These are phyloP conservation scores for Drosophila trichaetosa DNA, from an alignment of 2,888 invertebrate species.

Conservation along the genomic window DNA sequence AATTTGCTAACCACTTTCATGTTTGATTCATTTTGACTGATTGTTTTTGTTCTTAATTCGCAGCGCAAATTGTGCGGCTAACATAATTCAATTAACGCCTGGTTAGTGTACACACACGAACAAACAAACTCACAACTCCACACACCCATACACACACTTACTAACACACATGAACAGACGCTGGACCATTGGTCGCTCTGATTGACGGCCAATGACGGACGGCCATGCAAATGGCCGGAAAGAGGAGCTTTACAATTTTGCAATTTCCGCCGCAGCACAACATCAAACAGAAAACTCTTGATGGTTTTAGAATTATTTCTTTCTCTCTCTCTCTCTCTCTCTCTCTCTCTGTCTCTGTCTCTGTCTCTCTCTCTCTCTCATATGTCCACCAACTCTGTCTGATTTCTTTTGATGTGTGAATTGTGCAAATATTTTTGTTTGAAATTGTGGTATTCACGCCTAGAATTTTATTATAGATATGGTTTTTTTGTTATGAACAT, in stretches of 20 bases:
- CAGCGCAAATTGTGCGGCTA: constrained; percentile 71
- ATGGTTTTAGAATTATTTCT: constrained; percentile 21
- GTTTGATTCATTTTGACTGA: constrained; percentile 24
- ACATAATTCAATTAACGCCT: constrained; percentile 78
- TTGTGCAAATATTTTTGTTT: constrained; percentile 62
- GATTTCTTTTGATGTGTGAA: constrained; percentile 59
- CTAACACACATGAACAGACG: constrained; percentile 7
- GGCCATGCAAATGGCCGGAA: constrained; percentile 68
- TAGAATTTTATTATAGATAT: constrained; percentile 24
- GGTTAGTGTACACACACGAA: constrained; percentile 43
- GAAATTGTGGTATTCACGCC: constrained; percentile 37
- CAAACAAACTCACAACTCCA: constrained; percentile 19
- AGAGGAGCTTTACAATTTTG: constrained; percentile 73
- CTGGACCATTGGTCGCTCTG: constrained; percentile 30
- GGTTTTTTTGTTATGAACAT: background rate
- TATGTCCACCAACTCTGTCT: constrained; percentile 4
- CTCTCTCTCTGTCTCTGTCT: constrained; percentile 1
- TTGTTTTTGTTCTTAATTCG: constrained; percentile 42
- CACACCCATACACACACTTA: constrained; percentile 16
- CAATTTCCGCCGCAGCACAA: constrained; percentile 73
- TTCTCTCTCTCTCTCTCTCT: constrained; percentile 4
- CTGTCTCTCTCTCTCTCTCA: background rate
- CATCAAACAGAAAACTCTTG: constrained; percentile 70
- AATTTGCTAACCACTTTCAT: constrained; percentile 13
- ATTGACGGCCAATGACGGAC: constrained; percentile 30